Conservation (phyloP, 2,888 invertebrate genomes). For the Carpatolechia fugitivella region DNA sequence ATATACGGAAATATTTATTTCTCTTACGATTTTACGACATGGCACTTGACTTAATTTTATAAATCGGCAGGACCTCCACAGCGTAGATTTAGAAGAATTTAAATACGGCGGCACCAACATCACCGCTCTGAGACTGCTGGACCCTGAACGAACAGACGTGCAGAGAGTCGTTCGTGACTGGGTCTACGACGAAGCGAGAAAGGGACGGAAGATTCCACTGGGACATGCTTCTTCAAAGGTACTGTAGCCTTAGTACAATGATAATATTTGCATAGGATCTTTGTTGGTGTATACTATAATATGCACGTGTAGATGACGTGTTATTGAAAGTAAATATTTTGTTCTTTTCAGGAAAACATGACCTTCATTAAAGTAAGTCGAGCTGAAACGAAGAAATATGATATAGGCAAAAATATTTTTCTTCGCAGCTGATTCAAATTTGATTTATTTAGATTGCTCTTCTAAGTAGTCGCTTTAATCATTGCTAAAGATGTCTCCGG, state of each 20-base stretch:
- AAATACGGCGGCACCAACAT: conserved; percentile 97
- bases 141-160: conserved; percentile 89
- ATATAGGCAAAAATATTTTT: no score
- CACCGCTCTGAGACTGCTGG: conserved; percentile 93
- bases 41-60: conserved; percentile 21
- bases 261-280: conserved; percentile 8
- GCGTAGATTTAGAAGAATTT: conserved; percentile 95
- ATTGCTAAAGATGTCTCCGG: no score
- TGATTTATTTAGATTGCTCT: no score
- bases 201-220: conserved; percentile 80
- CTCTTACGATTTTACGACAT: not conserved
- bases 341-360: conserved; percentile 81
- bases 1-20: not conserved
- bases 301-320: not conserved
- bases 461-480: no score
- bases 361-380: conserved; percentile 83
- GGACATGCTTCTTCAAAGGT: conserved; percentile 80
- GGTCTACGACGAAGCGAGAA: conserved; percentile 86
- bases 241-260: conserved; percentile 24
- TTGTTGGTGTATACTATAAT: conserved; percentile 4
- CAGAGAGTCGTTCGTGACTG: conserved; percentile 88
- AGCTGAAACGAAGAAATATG: not conserved
- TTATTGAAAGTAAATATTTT: conserved; percentile 28
- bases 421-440: no score
- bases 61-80: conserved; percentile 88